Evolutionary conservation across 2,113 vertebrate species (phyloP).

Genomic region (Sialia sialis): DNA sequence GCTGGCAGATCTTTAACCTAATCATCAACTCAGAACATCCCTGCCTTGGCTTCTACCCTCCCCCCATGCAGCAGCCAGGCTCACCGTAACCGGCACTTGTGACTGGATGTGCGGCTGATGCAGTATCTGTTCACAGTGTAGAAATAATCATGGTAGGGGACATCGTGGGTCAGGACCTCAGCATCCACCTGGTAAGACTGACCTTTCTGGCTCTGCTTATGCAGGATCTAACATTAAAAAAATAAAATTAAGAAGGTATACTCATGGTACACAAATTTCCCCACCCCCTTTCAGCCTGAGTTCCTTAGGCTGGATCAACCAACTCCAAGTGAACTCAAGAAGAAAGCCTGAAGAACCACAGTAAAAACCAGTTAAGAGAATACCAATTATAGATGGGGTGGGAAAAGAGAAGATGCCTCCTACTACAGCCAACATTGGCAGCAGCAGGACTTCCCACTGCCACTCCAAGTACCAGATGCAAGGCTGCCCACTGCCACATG

Average conservation of each 20-base stretch:
- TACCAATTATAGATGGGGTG: background rate
- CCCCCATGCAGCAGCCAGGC: background rate
- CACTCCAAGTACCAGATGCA: background rate
- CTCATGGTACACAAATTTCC: background rate
- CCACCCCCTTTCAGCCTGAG: background rate
- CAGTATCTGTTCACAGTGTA: slow-evolving; percentile 90
- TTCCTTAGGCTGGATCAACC: background rate
- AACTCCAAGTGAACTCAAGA: background rate
- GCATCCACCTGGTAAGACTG: slow-evolving; percentile 86
- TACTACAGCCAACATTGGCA: background rate
- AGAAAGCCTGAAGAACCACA: background rate
- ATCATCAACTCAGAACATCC: background rate
- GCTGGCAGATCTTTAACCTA: background rate
- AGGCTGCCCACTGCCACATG: background rate
- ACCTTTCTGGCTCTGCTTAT: slow-evolving; percentile 88
- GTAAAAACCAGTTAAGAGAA: background rate
- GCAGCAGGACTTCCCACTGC: background rate
- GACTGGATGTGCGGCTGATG: slow-evolving; percentile 82
- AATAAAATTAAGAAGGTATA: background rate
- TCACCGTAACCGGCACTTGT: slow-evolving; percentile 91
- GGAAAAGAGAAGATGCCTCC: background rate
- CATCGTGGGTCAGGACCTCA: slow-evolving; percentile 90
- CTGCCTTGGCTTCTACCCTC: background rate
- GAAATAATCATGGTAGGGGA: slow-evolving; percentile 98
- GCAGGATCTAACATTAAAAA: slow-evolving; percentile 74